Evolutionary conservation across 2,888 invertebrate species (phyloP).

Genomic region (Lampropteryx suffumata): DNA sequence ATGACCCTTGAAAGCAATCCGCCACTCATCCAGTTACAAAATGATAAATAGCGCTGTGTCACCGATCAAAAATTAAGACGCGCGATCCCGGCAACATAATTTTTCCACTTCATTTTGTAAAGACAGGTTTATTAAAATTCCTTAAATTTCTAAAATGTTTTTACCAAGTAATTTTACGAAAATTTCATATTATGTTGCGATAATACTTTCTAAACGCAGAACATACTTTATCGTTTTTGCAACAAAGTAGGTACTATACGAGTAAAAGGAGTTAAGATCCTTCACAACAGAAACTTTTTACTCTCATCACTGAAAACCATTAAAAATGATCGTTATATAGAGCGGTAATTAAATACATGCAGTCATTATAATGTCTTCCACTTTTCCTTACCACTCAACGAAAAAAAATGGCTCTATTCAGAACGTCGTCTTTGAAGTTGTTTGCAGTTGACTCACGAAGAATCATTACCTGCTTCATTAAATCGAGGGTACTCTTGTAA

Average conservation of each 20-base stretch:
- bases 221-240: no score
- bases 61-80: slow-evolving; percentile 42
- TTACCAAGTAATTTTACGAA: background rate
- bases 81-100: slow-evolving; percentile 35
- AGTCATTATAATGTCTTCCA: background rate
- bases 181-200: background rate
- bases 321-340: no score
- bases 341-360: no score
- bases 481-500: slow-evolving; percentile 59
- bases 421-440: slow-evolving; percentile 43
- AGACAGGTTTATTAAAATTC: slow-evolving; percentile 40
- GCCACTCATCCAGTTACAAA: slow-evolving; percentile 44
- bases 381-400: background rate
- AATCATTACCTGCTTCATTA: slow-evolving; percentile 76
- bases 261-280: no score
- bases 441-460: slow-evolving; percentile 61
- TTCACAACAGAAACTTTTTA: no score
- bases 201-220: no score
- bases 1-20: slow-evolving; percentile 39
- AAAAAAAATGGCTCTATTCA: slow-evolving; percentile 24
- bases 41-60: slow-evolving; percentile 50
- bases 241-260: no score
- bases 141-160: slow-evolving; percentile 22
- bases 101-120: slow-evolving; percentile 48
- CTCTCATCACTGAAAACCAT: no score